Conservation (phyloP, 2,888 invertebrate genomes). For the Blastobasis adustella region DNA sequence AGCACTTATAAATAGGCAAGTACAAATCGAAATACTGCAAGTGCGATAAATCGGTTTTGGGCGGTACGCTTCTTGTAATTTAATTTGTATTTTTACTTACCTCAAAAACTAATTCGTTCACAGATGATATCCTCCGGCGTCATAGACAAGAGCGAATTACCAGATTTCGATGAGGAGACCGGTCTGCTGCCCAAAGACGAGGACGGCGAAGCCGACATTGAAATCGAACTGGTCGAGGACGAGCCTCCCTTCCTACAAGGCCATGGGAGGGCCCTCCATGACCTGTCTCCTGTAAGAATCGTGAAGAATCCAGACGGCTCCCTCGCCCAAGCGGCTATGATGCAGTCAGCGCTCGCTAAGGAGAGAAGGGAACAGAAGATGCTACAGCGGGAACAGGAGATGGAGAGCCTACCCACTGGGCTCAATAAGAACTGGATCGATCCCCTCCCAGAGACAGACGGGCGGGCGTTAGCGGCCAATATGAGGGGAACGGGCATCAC, state of each 20-base stretch:
- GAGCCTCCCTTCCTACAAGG: conserved; percentile 96
- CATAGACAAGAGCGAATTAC: conserved; percentile 93
- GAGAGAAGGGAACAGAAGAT: conserved; percentile 97
- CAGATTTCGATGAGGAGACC: conserved; percentile 98
- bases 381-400: conserved; percentile 93
- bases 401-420: conserved; percentile 86
- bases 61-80: too few relatives aligned
- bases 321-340: conserved; percentile 99
- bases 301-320: conserved; percentile 99
- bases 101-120: neutral
- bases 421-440: conserved; percentile 97
- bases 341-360: conserved; percentile 98
- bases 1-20: too few relatives aligned
- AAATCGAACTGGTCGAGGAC: conserved; percentile 99
- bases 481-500: conserved; percentile 89
- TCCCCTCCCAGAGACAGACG: conserved; percentile 90
- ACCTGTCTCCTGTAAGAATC: conserved; percentile 94
- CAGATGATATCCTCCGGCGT: conserved; percentile 94
- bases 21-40: too few relatives aligned
- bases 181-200: conserved; percentile 93
- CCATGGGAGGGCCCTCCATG: conserved; percentile 91
- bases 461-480: conserved; percentile 82
- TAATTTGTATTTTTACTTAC: neutral
- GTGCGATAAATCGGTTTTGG: too few relatives aligned
- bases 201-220: conserved; percentile 97